phyloP scores from a whole-genome alignment of 1,140 invertebrate species.

The Sitophilus oryzae region DNA sequence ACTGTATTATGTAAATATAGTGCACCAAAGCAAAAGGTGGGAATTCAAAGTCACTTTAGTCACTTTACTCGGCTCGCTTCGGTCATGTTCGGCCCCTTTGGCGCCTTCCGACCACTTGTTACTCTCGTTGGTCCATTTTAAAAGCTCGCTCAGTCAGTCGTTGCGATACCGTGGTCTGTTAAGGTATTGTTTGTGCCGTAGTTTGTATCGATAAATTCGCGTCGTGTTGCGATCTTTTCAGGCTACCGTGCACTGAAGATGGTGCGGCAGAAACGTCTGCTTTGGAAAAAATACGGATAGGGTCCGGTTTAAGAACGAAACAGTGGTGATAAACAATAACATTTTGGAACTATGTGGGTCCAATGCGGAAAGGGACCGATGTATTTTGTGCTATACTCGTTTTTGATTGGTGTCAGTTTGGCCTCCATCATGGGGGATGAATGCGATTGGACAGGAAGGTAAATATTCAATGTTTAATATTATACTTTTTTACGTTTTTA shows the following conservation, averaged over 20 bases:
- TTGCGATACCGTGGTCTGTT: too few relatives aligned
- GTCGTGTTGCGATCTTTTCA: neutral
- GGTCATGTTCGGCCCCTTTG: neutral
- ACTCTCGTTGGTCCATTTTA: neutral
- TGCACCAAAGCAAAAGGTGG: neutral
- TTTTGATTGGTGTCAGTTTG: constrained; percentile 4
- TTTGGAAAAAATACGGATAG: neutral
- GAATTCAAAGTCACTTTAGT: neutral
- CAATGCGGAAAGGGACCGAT: too few relatives aligned
- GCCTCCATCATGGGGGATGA: constrained; percentile 9
- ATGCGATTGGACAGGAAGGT: constrained; percentile 11
- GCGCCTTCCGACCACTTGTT: neutral
- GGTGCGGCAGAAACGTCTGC: neutral
- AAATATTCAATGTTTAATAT: too few relatives aligned
- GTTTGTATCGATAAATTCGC: neutral
- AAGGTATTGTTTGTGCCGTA: neutral
- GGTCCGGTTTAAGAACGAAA: neutral
- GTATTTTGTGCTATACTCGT: neutral
- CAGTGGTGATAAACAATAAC: too few relatives aligned
- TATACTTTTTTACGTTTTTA: too few relatives aligned
- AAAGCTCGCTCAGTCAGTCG: neutral
- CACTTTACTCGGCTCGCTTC: neutral
- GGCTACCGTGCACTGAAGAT: neutral
- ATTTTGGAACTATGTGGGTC: neutral
- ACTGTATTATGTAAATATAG: too few relatives aligned